phyloP scores from a whole-genome alignment of 2,888 invertebrate genomes.

The Peribatodes rhomboidaria region DNA sequence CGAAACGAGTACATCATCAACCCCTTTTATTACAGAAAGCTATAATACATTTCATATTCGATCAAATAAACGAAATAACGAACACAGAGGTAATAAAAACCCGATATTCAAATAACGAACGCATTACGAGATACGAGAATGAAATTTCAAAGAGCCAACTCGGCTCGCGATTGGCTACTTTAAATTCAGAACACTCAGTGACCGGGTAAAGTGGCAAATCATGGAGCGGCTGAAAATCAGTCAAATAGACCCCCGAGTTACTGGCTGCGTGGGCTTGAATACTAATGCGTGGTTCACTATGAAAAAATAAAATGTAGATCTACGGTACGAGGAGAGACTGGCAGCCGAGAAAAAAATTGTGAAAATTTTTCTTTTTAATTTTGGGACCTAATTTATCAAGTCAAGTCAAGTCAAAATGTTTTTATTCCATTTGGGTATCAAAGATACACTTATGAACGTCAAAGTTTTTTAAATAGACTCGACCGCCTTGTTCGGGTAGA shows the following conservation, averaged over 20 bases:
- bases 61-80: slow-evolving; percentile 48
- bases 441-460: too few relatives aligned
- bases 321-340: slow-evolving; percentile 11
- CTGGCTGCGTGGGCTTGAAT: slow-evolving; percentile 71
- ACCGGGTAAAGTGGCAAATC: slow-evolving; percentile 86
- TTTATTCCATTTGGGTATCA: too few relatives aligned
- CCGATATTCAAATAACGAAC: slow-evolving; percentile 76
- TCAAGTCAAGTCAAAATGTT: too few relatives aligned
- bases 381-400: too few relatives aligned
- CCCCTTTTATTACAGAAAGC: slow-evolving; percentile 33
- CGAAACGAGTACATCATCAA: slow-evolving; percentile 18
- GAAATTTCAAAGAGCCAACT: slow-evolving; percentile 77
- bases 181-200: slow-evolving; percentile 77
- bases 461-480: too few relatives aligned
- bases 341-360: slow-evolving; percentile 15
- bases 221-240: slow-evolving; percentile 86
- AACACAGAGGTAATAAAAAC: slow-evolving; percentile 62
- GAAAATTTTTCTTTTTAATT: too few relatives aligned
- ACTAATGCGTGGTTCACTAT: slow-evolving; percentile 61
- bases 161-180: slow-evolving; percentile 69
- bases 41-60: slow-evolving; percentile 43
- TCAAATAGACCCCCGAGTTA: slow-evolving; percentile 84
- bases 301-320: slow-evolving; percentile 34
- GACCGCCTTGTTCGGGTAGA: too few relatives aligned
- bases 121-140: slow-evolving; percentile 77